Percentiles rank a stretch among this genome's conserved stretches.
These are phyloP conservation scores for Echinarachnius parma DNA, from an alignment of 53 echinoderm and acorn worm species.

Conservation along the genomic window DNA sequence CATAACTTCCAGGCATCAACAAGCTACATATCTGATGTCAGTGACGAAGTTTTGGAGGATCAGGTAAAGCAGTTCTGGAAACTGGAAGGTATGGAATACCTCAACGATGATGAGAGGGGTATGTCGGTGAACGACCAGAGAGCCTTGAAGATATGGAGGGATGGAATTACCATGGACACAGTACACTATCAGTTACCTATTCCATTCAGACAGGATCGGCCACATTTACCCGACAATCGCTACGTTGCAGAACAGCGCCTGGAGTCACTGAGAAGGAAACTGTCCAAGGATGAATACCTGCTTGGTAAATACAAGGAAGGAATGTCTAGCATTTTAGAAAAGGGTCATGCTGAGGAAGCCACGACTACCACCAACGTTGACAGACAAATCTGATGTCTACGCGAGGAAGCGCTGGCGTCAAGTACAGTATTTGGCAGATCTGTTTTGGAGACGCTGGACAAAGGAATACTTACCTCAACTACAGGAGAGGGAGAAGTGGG, in stretches of 20 bases:
- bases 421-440: slow-evolving; percentile 49
- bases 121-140: slow-evolving; percentile 26
- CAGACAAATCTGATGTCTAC: slow-evolving; percentile 35
- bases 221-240: background rate
- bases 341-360: slow-evolving; percentile 12
- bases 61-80: slow-evolving; percentile 20
- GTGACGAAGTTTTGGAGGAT: background rate
- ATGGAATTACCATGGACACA: background rate
- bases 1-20: background rate
- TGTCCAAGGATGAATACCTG: background rate
- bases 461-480: slow-evolving; percentile 46
- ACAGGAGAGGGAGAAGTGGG: slow-evolving; percentile 63
- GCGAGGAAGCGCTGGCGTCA: slow-evolving; percentile 47
- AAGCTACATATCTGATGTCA: slow-evolving; percentile 2
- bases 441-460: slow-evolving; percentile 56
- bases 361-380: slow-evolving; percentile 1
- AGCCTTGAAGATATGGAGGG: slow-evolving; percentile 4
- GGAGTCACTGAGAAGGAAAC: slow-evolving; percentile 23
- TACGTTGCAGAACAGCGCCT: slow-evolving; percentile 12
- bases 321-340: slow-evolving; percentile 8
- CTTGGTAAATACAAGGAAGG: slow-evolving; percentile 19
- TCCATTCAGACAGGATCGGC: slow-evolving; percentile 2
- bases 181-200: slow-evolving; percentile 10
- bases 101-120: slow-evolving; percentile 1
- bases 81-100: slow-evolving; percentile 18